These are phyloP conservation scores for Manis javanica DNA, from an alignment of 2,797 vertebrate species.

Conservation along the genomic window DNA sequence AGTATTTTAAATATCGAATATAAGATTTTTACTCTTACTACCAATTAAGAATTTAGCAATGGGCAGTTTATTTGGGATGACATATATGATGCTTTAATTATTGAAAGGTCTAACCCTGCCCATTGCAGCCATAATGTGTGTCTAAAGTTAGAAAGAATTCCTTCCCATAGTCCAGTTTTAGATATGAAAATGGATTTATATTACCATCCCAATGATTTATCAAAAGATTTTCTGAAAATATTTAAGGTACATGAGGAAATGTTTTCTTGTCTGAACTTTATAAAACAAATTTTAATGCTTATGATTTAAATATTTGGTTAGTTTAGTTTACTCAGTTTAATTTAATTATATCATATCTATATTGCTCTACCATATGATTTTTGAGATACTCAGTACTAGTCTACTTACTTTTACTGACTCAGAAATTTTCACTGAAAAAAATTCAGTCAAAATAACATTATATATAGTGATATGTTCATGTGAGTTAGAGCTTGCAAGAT, in stretches of 20 bases:
- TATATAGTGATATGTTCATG: not conserved
- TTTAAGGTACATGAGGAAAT: not conserved
- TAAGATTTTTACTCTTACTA: not conserved
- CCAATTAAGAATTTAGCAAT: not conserved
- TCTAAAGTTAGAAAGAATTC: not conserved
- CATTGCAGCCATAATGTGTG: not conserved
- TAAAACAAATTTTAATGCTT: not conserved
- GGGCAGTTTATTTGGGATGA: not conserved
- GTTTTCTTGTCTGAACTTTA: not conserved
- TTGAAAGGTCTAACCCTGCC: not conserved
- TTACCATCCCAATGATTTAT: not conserved
- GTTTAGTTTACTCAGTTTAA: not conserved
- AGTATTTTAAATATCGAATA: slow-evolving; percentile 14
- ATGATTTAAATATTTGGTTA: slow-evolving; percentile 8
- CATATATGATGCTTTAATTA: not conserved
- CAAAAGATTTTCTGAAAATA: not conserved
- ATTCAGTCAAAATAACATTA: not conserved
- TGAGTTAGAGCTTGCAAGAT: not conserved
- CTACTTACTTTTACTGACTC: not conserved
- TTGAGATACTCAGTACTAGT: not conserved
- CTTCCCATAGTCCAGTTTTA: not conserved
- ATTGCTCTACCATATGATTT: not conserved
- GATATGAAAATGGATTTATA: not conserved
- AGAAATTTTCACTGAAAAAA: not conserved
- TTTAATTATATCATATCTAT: not conserved